Evolutionary conservation across 1,140 invertebrate species (phyloP).

Genomic region (Euschistus heros): DNA sequence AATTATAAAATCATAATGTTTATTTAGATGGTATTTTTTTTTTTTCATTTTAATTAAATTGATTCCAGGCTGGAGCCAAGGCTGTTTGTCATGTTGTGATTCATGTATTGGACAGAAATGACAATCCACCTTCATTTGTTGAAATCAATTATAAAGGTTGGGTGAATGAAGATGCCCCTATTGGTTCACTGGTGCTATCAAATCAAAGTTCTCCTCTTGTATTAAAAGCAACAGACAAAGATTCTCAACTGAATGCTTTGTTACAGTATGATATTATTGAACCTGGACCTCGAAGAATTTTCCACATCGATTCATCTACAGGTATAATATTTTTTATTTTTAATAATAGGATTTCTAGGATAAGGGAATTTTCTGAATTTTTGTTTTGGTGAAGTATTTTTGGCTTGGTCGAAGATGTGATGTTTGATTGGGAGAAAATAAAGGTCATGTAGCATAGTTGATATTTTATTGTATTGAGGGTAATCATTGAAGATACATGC

Average conservation of each 20-base stretch:
- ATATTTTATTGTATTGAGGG: no score
- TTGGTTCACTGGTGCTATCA: slow-evolving; percentile 59
- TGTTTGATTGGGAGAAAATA: no score
- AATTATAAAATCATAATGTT: neutral
- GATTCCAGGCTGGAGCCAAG: slow-evolving; percentile 49
- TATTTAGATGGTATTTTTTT: neutral
- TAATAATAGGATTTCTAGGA: no score
- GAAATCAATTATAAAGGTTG: slow-evolving; percentile 54
- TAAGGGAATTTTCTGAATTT: neutral
- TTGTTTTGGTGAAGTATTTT: no score
- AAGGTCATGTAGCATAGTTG: no score
- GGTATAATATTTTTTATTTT: slow-evolving; percentile 34
- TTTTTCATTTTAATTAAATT: slow-evolving; percentile 3
- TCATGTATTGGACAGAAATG: slow-evolving; percentile 70
- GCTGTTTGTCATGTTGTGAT: slow-evolving; percentile 57
- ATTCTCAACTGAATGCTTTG: slow-evolving; percentile 70
- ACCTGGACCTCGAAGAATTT: slow-evolving; percentile 55
- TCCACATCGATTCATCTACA: slow-evolving; percentile 78
- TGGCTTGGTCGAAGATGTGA: no score
- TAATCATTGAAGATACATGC: no score
- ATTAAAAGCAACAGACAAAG: slow-evolving; percentile 63
- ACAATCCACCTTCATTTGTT: slow-evolving; percentile 71
- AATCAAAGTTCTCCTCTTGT: slow-evolving; percentile 60
- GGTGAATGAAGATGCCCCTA: slow-evolving; percentile 57
- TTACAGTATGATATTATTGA: slow-evolving; percentile 79